These are phyloP conservation scores for Lasiurus cinereus DNA, from an alignment of 2,113 vertebrate genomes.

Conservation along the genomic window DNA sequence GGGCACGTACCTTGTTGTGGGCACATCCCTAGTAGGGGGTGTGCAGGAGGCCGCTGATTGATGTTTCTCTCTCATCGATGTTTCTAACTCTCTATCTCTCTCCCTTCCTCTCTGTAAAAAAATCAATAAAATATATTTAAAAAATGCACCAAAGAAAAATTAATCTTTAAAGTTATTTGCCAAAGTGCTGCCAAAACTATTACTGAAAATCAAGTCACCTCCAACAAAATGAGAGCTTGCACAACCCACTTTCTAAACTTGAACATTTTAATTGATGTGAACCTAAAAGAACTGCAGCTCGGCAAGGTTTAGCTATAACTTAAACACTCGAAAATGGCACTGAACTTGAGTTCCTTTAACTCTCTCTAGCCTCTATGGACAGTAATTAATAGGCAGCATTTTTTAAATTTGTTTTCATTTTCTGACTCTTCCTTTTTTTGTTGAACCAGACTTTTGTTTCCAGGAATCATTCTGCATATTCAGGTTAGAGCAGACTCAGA, in stretches of 20 bases:
- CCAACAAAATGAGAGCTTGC: constrained; percentile 51
- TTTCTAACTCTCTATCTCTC: no score
- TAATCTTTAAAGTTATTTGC: constrained; percentile 53
- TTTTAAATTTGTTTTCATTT: constrained; percentile 12
- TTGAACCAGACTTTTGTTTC: background rate
- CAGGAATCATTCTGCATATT: background rate
- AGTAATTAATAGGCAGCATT: background rate
- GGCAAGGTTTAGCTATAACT: background rate
- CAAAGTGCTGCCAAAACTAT: constrained; percentile 49
- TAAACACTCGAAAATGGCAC: background rate
- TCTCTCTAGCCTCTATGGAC: background rate
- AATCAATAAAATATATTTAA: no score
- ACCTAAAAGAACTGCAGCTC: background rate
- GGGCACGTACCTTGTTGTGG: no score
- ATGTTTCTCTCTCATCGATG: no score
- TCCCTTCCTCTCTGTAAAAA: no score
- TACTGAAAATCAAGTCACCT: constrained; percentile 46
- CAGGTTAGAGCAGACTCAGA: background rate
- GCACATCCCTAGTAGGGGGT: no score
- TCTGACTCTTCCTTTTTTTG: background rate
- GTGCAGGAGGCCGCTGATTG: no score
- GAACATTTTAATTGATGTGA: constrained; percentile 41
- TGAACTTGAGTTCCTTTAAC: background rate
- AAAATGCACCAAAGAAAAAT: constrained; percentile 52
- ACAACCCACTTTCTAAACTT: constrained; percentile 23